Evolutionary conservation across 2,797 vertebrate genomes (phyloP), one percentile per base, ranked within the genome.

Genomic region (Ctenopoma multispine): DNA sequence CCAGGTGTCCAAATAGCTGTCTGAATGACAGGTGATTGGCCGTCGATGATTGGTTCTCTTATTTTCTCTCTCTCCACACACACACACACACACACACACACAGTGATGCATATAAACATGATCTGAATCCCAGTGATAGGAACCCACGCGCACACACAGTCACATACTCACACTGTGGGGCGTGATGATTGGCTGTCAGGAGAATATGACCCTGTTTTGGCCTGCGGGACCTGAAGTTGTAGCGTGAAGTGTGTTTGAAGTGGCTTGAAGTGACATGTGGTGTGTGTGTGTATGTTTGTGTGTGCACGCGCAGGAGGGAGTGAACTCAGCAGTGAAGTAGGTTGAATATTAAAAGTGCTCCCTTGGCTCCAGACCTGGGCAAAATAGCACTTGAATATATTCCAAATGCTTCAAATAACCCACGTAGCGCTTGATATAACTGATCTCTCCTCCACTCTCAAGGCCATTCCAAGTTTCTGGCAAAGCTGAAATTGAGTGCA

Each of bases 311-410:
- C 6, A n/a, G 21, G 60, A 51, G 72, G 63, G 68, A 54, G 75
- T 65, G 75, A 79, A 77, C 56, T 68, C 64, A 72, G 71, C 47
- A 0, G 61, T 85, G 84, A 90, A 89, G 84, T 87, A 85, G 82
- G 87, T 67, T 88, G 89, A 89, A 87, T 87, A 86, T 87, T 88
- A 80, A 89, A 89, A 85, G 80, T 64, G 63, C 47, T 87, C 89
- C 82, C 85, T 55, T 34, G 77, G 73, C 84, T 84, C 63, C 79
- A 73, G 86, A 87, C 85, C 72, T 61, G 72, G 75, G 85, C 66
- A 63, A 80, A 89, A 84, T 78, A 76, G 80, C 77, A 58, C 82
- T 88, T 80, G 79, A 88, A 82, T 89, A 74, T 79, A 82, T 87
- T 89, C 82, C 77, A 81, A 81, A 79, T 7, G 74, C 80, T 82